Base-by-base conservation (phyloP, 2,113 vertebrate genomes). In the Dissostichus mawsoni region DNA sequence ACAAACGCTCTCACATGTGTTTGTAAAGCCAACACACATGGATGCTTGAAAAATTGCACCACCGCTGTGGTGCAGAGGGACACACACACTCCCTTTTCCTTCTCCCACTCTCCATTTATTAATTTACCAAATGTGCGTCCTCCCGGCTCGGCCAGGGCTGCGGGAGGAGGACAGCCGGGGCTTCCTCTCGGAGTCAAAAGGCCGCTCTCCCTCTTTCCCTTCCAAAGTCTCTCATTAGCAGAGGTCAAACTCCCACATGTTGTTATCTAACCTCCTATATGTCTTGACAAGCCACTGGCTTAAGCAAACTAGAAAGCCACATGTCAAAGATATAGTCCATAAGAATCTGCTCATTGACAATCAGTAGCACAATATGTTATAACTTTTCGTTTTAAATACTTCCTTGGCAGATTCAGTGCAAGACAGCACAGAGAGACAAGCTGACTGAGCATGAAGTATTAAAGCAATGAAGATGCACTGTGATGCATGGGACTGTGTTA, bases 61-160 rank as follows among this genome's bases (percentile, higher is more conserved):
- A 57, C 62, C 36, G 56, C 66, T 83, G 56, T 70, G 78, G 70
- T 64, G 41, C 47, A 50, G 7, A 56, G 50, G 70, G 69, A 76
- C 44, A 64, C 53, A 16, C 36, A 20, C 58, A 61, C 83, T 82
- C 76, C 84, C 73, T 66, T 76, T 74, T 80, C 57, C 75, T 75
- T 51, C 86, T 86, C 87, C 84, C 61, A 80, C 87, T 76, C 75
- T 79, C 18, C 56, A n/a, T 66, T 85, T 80, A 65, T 73, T 91
- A 51, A 77, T 85, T 80, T 89, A 70, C 89, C 61, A 75, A 72
- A 87, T 53, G 63, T 63, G 36, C 16, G 1, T 70, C 77, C 84
- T 84, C 78, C 80, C 55, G 45, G 7, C 55, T 47, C 53, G 72
- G 44, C 57, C 58, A 17, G 11, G 11, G 17, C 58, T 56, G 66